Percentiles rank a stretch among this genome's conserved stretches.
Evolutionary conservation across 2,888 invertebrate genomes (phyloP).

Genomic region (Lacanobia oleracea): DNA sequence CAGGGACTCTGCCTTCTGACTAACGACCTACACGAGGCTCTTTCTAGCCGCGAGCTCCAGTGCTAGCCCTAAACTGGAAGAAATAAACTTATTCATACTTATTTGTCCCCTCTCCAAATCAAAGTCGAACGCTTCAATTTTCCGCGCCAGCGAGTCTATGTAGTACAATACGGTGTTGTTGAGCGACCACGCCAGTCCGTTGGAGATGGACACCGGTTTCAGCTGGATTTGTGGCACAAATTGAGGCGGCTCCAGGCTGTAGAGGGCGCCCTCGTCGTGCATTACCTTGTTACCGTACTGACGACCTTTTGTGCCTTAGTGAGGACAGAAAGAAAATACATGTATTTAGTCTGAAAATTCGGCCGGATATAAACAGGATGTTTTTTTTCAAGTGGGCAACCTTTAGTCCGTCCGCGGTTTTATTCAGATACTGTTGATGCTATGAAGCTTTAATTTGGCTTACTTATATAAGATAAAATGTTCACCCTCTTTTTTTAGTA

Average conservation of each 20-base stretch:
- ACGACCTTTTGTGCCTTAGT: constrained; percentile 58
- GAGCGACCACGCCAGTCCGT: constrained; percentile 92
- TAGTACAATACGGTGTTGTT: constrained; percentile 90
- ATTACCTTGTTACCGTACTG: constrained; percentile 54
- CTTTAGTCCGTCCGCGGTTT: too few species aligned
- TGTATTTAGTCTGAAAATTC: not conserved
- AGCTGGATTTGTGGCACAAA: constrained; percentile 64
- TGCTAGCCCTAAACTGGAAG: not conserved
- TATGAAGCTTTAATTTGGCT: too few species aligned
- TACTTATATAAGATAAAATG: too few species aligned
- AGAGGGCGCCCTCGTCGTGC: constrained; percentile 53
- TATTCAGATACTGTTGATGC: too few species aligned
- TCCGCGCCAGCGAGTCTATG: constrained; percentile 90
- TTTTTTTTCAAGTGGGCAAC: too few species aligned
- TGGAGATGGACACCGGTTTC: constrained; percentile 90
- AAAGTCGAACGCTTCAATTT: constrained; percentile 92
- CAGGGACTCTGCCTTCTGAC: not conserved
- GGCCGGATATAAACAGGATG: too few species aligned
- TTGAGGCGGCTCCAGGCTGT: constrained; percentile 79
- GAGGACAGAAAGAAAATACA: not conserved
- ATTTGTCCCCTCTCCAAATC: constrained; percentile 83
- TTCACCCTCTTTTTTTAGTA: too few species aligned
- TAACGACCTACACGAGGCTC: not conserved
- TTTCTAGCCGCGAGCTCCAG: not conserved
- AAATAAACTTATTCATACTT: constrained; percentile 49